phyloP scores from a whole-genome alignment of 1,140 invertebrate species.

The Triops longicaudatus region DNA sequence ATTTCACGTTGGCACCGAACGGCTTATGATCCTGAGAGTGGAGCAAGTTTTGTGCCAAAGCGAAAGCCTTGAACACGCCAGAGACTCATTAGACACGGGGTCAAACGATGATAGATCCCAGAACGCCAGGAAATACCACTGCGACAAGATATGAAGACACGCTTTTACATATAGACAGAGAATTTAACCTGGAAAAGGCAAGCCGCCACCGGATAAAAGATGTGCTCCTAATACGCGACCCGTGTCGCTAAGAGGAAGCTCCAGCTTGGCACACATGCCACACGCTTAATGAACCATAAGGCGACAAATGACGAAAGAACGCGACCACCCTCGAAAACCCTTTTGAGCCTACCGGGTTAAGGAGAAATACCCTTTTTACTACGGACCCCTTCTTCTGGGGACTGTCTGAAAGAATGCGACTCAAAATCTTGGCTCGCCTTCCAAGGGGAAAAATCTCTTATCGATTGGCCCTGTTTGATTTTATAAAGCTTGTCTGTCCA shows the following conservation, averaged over 20 bases:
- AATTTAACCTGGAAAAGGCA: not conserved
- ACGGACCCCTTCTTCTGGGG: no score
- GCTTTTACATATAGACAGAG: not conserved
- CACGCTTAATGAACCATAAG: slow-evolving; percentile 15
- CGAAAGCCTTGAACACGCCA: not conserved
- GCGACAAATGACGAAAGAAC: slow-evolving; percentile 7
- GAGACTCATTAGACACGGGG: slow-evolving; percentile 6
- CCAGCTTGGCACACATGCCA: slow-evolving; percentile 1
- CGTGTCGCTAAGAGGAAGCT: not conserved
- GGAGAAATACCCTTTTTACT: not conserved
- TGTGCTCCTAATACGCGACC: not conserved
- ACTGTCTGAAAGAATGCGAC: not conserved
- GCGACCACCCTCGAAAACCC: not conserved
- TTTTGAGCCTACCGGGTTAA: not conserved
- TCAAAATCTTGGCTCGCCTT: not conserved
- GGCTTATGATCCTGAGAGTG: not conserved
- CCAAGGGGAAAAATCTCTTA: not conserved
- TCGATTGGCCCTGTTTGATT: not conserved
- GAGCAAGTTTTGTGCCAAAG: not conserved
- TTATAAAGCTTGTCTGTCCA: not conserved
- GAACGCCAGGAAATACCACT: slow-evolving; percentile 3
- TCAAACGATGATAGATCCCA: slow-evolving; percentile 2
- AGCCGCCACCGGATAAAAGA: slow-evolving; percentile 4
- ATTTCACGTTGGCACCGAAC: not conserved
- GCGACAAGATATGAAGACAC: slow-evolving; percentile 3